phyloP scores from a whole-genome alignment of 2,888 invertebrate species.

The Pemphredon lugubris region DNA sequence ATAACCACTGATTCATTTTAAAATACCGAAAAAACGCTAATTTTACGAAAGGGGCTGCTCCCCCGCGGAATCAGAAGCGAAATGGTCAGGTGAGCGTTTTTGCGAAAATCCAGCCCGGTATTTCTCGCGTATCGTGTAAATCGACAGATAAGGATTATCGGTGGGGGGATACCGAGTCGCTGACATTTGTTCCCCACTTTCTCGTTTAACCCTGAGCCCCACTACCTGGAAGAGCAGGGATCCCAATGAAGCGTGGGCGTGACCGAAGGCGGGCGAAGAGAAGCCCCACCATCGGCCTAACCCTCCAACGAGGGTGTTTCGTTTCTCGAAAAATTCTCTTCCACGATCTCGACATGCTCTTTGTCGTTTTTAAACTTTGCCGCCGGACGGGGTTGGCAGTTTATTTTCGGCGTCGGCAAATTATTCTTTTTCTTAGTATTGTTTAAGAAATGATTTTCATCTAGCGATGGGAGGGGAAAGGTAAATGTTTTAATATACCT shows the following conservation, averaged over 20 bases:
- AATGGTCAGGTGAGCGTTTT: not conserved
- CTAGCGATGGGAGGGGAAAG: too few relatives aligned
- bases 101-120: constrained; percentile 1
- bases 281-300: constrained; percentile 63
- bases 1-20: not conserved
- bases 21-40: not conserved
- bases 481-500: too few relatives aligned
- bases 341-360: not conserved
- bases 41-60: not conserved
- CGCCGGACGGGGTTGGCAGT: not conserved
- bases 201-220: not conserved
- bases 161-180: not conserved
- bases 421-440: too few relatives aligned
- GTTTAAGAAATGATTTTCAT: too few relatives aligned
- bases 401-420: too few relatives aligned
- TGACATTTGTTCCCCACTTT: not conserved
- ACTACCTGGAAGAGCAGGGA: constrained; percentile 15
- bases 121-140: not conserved
- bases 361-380: constrained; percentile 1
- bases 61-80: constrained; percentile 1
- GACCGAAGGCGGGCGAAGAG: constrained; percentile 64
- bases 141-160: not conserved
- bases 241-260: constrained; percentile 67
- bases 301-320: constrained; percentile 58
- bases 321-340: constrained; percentile 1